These are phyloP conservation scores for Strix uralensis DNA, from an alignment of 2,113 vertebrate genomes.

Conservation along the genomic window DNA sequence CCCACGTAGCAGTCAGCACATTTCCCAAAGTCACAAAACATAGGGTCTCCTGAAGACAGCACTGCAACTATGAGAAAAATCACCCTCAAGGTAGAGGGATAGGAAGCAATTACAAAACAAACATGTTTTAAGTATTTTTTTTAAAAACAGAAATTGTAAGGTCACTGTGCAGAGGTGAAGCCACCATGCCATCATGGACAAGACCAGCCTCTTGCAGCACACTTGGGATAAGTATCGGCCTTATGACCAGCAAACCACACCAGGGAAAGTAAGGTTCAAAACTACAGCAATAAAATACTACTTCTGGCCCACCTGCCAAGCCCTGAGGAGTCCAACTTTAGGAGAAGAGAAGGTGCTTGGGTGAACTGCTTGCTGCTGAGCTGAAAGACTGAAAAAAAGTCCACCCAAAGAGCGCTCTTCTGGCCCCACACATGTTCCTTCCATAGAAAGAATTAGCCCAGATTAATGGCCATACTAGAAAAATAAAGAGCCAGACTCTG, in stretches of 20 bases:
- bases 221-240: not conserved
- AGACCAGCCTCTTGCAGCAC: not conserved
- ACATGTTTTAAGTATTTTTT: not conserved
- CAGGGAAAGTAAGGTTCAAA: not conserved
- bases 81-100: not conserved
- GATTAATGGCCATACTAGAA: not conserved
- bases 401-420: not conserved
- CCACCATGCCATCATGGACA: fast-evolving
- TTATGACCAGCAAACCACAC: not conserved
- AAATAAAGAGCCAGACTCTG: not conserved
- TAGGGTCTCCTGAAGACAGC: not conserved
- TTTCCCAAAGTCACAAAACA: not conserved
- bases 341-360: not conserved
- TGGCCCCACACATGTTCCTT: not conserved
- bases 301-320: not conserved
- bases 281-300: not conserved
- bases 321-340: fast-evolving
- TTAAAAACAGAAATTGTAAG: not conserved
- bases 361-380: not conserved
- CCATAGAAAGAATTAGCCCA: not conserved
- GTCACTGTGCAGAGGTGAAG: not conserved
- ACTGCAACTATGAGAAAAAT: not conserved
- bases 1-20: not conserved
- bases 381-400: not conserved
- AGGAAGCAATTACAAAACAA: not conserved